Base-by-base conservation (phyloP, 1,140 invertebrate species). In the Achroia grisella region DNA sequence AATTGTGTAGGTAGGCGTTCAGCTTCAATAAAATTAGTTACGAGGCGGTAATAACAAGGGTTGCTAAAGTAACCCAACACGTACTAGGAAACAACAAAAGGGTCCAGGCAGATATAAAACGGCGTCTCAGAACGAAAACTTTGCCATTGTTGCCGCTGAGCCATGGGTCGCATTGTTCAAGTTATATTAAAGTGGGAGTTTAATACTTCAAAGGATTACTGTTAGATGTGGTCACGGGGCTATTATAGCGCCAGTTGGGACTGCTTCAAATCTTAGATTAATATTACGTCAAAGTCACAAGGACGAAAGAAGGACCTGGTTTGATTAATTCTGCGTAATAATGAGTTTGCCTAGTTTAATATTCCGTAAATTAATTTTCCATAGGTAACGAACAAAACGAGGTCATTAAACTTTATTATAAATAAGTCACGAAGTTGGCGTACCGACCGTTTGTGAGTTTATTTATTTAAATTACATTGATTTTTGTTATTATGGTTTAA, bases 121-220 rank as follows among this genome's bases (percentile, higher is more conserved):
- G 55, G 59, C 62, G 60, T 66, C 63, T 73, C 62, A 62, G 59
- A 63, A 67, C 56, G 62, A 62, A 70, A 75, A 72, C 62, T 75
- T 75, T 56, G 48, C 61, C 56, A 71, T 72, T 72, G 71, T 75
- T 66, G 57, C 52, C 56, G 50, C 58, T 52, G 55, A 62, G 62
- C 58, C 53, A 61, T 46, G 62, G 65, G 62, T 63, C 44, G 62
- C 63, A 72, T 75, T 75, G 71, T 75, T 75, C 69, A 62, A 66
- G 48, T 68, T 72, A 64, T 72, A 72, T 75, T 75, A 71, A 68
- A 75, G 64, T 65, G 58, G 52, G 56, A 63, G 57, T 71, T 68
- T 66, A 67, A 71, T 74, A 71, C 64, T 73, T 71, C 61, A 73
- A 68, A 70, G 66, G 62, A 65, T 72, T 69, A 66, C 54, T 64